Percentiles rank a stretch among this genome's conserved stretches.
Evolutionary conservation across 2,113 vertebrate genomes (phyloP).

Genomic region (Platanista minor): DNA sequence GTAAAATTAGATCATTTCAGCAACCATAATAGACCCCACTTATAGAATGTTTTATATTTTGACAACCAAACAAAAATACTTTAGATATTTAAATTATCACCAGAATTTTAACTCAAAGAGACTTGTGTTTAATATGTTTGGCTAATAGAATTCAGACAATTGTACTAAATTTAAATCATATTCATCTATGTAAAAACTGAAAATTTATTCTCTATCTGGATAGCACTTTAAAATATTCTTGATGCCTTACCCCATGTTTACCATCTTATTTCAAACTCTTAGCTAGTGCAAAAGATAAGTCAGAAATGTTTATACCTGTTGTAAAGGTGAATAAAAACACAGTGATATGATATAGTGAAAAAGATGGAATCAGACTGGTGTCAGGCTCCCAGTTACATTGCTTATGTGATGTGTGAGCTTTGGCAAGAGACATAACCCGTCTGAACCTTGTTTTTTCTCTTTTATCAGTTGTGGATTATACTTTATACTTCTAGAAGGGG

Average conservation of each 20-base stretch:
- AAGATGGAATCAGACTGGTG: neutral
- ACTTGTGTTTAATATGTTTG: neutral
- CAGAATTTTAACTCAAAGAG: neutral
- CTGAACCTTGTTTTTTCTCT: neutral
- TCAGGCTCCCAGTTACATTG: neutral
- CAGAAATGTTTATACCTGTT: neutral
- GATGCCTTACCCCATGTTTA: neutral
- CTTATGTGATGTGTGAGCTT: neutral
- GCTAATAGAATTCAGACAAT: neutral
- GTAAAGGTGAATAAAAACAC: neutral
- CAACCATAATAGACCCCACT: neutral
- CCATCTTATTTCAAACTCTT: neutral
- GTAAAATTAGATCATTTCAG: neutral
- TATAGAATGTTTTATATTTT: neutral
- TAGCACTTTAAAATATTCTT: neutral
- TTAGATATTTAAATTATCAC: neutral
- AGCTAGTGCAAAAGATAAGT: neutral
- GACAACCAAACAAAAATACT: neutral
- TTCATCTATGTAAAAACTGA: neutral
- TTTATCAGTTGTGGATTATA: neutral
- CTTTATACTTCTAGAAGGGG: neutral
- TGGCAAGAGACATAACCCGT: neutral
- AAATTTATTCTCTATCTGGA: neutral
- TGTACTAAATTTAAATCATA: neutral
- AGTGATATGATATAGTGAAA: neutral